Evolutionary conservation across 2,888 invertebrate genomes (phyloP), one percentile per base, ranked within the genome.

Genomic region (Conus canariensis): DNA sequence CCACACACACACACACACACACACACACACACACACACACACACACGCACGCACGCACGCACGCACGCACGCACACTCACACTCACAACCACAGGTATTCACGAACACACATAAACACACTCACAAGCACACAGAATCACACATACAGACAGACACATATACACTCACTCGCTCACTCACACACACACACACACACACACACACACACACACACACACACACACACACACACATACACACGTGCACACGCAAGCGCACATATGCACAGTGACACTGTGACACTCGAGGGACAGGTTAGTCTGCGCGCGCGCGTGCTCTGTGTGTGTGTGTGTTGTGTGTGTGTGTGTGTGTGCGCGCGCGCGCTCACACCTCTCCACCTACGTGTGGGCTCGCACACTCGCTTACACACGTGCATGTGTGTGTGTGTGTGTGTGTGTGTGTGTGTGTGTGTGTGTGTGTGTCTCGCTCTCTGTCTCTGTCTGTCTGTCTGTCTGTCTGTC

Each of bases 401-500:
- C 45, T 45, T 45, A 45, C 45, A 45, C 45, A 45, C 45, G 45
- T 45, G 45, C 45, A 45, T 45, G n/a, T n/a, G n/a, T n/a, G n/a
- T n/a, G n/a, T 30, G 30, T 30, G 30, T 30, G 30, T 30, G 30
- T 30, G 30, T 30, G 30, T 30, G 30, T 45, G 45, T 45, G 45
- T 45, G 45, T 45, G 3, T 45, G 45, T 45, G 3, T 3, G 45
- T 45, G 2, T 45, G 45, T 45, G 3, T 45, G 45, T 45, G 3
- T 83, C 2, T 83, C 83, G 56, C 83, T 83, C 83, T 83, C 56
- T 14, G 16, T 83, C 82, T 87, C 2, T 85, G 59, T 70, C 10
- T 56, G 12, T 85, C n/a, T 89, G 45, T 89, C 64, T 89, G 1
- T 85, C 89, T 85, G 10, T 85, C 85, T 85, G 56, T 83, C 83